Evolutionary conservation across 2,113 vertebrate species (phyloP).

Genomic region (Clarias gariepinus): DNA sequence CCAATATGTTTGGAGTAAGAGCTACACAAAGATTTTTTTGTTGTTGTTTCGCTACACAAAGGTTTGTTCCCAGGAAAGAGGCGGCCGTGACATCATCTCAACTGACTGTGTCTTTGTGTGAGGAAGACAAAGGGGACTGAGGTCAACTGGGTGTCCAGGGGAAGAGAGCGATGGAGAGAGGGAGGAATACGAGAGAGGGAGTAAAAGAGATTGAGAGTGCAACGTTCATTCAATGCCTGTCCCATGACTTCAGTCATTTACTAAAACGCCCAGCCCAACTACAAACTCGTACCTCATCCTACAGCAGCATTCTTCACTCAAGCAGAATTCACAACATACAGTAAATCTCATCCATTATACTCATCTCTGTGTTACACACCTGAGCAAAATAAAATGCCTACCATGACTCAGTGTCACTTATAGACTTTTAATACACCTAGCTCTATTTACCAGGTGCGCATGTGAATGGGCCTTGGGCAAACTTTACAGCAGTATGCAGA

Average conservation of each 20-base stretch:
- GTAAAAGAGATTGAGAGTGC: constrained; percentile 20
- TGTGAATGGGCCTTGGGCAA: constrained; percentile 10
- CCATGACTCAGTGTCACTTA: neutral
- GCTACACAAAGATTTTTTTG: constrained; percentile 80
- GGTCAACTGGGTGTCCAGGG: constrained; percentile 68
- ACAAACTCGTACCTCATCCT: constrained; percentile 36
- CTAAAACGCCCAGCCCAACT: neutral
- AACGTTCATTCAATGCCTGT: constrained; percentile 35
- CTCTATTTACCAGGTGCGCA: constrained; percentile 23
- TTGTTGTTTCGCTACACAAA: constrained; percentile 77
- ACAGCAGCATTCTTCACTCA: neutral
- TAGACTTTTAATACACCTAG: constrained; percentile 16
- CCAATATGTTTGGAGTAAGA: constrained; percentile 69
- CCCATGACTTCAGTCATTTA: constrained; percentile 41
- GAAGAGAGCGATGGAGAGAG: constrained; percentile 32
- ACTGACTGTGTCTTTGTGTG: constrained; percentile 77
- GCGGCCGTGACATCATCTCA: constrained; percentile 77
- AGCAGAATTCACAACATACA: neutral
- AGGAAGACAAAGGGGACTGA: constrained; percentile 69
- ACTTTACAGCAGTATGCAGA: neutral
- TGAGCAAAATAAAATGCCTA: neutral
- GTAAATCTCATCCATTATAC: constrained; percentile 1
- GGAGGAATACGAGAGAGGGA: constrained; percentile 31
- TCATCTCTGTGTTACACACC: neutral
- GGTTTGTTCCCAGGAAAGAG: constrained; percentile 78